These are phyloP conservation scores for Bambusicola thoracicus DNA, from an alignment of 2,113 vertebrate genomes.

Conservation along the genomic window DNA sequence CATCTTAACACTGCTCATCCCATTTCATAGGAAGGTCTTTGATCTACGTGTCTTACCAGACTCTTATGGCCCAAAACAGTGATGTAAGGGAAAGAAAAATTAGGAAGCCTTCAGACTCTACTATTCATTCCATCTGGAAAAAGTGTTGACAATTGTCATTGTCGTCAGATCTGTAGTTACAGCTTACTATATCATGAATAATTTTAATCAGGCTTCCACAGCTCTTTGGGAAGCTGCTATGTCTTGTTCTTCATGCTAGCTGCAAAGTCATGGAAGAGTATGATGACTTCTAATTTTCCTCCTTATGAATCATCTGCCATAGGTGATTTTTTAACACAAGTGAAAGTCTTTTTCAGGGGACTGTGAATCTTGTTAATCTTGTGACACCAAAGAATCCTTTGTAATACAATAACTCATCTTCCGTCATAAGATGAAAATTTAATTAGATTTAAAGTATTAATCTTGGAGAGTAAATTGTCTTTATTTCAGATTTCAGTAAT, in stretches of 20 bases:
- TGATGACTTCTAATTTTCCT: conserved; percentile 33
- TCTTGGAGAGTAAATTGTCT: conserved; percentile 27
- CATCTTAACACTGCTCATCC: neutral
- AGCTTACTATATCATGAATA: conserved; percentile 36
- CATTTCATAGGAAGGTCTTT: neutral
- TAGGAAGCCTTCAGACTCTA: neutral
- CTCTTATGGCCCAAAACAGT: neutral
- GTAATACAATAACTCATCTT: conserved; percentile 8
- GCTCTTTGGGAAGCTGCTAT: conserved; percentile 23
- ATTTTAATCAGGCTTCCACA: conserved; percentile 20
- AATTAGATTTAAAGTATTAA: conserved; percentile 50
- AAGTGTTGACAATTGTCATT: neutral
- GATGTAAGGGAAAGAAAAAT: neutral
- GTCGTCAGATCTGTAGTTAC: conserved; percentile 9
- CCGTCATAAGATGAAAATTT: conserved; percentile 47
- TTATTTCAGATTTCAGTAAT: conserved; percentile 59
- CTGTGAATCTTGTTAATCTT: conserved; percentile 32
- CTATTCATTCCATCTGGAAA: neutral
- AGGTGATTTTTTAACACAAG: conserved; percentile 20
- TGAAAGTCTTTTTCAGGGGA: conserved; percentile 20
- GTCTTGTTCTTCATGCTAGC: conserved; percentile 39
- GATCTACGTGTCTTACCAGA: neutral
- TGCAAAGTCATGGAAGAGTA: neutral
- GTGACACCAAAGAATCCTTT: conserved; percentile 39
- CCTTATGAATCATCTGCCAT: conserved; percentile 28